Base-by-base conservation (phyloP, 1,140 invertebrate species). In the Caerostris extrusa region DNA sequence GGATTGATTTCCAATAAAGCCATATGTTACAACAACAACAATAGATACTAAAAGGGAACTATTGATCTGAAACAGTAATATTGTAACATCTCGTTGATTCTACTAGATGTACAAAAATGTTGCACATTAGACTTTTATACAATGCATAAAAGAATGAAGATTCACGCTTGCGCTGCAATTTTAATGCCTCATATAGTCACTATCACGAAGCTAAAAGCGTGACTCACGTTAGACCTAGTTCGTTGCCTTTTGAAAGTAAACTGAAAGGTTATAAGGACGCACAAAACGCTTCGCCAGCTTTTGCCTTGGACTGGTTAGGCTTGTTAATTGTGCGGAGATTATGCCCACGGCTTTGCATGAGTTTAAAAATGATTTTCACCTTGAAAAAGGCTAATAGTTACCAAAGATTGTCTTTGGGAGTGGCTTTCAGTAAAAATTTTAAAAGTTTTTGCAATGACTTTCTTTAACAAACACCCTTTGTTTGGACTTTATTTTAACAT, bases 211-310 rank as follows among this genome's bases (percentile, higher is more conserved):
- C n/a, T 67, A 14, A 12, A 53, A 60, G 5, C 86, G 86, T 88
- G 85, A 88, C 61, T 88, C 61, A 88, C 85, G 85, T 19, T 61
- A 55, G 57, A 67, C 86, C 86, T 61, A 88, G 86, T 88, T 88
- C 57, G 86, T 67, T 53, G 19, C 57, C 58, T 67, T 67, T n/a
- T 64, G 56, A 50, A 64, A 7, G 57, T 88, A 60, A 88, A n/a
- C 85, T 61, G 8, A 50, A 61, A 64, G 85, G 57, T 88, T 56
- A 88, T 50, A 34, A 61, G 85, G 50, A 88, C 85, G 60, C 85
- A 34, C 71, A 34, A 34, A 81, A 19, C 34, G 71, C 34, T 81
- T 50, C 19, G 50, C 10, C 50, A 81, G 61, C 61, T 81, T 53
- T 81, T 19, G 34, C 71, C 71, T 81, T 81, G 71, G 71, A 81